phyloP scores from a whole-genome alignment of 1,140 invertebrate genomes.

The Macrobrachium rosenbergii region DNA sequence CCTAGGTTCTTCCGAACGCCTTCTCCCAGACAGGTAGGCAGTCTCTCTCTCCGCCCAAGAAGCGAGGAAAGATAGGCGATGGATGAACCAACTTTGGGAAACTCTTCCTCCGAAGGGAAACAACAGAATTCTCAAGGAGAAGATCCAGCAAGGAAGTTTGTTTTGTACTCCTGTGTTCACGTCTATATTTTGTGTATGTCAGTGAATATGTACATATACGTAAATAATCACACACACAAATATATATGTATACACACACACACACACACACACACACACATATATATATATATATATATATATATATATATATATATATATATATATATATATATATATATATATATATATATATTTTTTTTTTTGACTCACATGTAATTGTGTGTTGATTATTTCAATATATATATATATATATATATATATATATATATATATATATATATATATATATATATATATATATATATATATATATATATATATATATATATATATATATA shows the following conservation, averaged over 20 bases:
- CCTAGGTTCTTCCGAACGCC: not conserved
- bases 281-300: slow-evolving; percentile 12
- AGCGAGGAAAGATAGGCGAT: no score
- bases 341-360: not conserved
- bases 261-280: not conserved
- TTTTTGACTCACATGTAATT: no score
- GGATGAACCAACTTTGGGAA: no score
- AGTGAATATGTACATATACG: not conserved
- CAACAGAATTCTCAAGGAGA: no score
- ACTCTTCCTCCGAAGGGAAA: no score
- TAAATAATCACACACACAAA: not conserved
- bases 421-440: slow-evolving; percentile 3
- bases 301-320: slow-evolving; percentile 8
- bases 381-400: no score
- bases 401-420: not conserved
- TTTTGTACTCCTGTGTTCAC: not conserved
- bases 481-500: not conserved
- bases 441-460: slow-evolving; percentile 10
- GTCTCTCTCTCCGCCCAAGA: no score
- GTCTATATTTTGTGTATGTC: not conserved
- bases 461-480: slow-evolving; percentile 15
- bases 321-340: not conserved
- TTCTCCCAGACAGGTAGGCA: not conserved
- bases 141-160: not conserved
- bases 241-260: not conserved